Conservation (phyloP, 2,888 invertebrate genomes). For the Heliconius erato region DNA sequence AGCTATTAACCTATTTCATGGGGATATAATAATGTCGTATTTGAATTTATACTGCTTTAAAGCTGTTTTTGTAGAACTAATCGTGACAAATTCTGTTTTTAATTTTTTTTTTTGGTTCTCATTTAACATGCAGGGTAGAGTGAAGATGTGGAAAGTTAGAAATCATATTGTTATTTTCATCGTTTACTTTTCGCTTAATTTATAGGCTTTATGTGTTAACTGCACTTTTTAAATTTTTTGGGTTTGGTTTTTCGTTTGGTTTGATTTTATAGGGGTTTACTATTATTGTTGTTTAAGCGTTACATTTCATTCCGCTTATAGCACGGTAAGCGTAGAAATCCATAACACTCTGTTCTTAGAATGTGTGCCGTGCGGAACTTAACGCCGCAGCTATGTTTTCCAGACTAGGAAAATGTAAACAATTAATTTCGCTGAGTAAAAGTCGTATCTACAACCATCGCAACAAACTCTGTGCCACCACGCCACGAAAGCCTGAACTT, state of each 20-base stretch:
- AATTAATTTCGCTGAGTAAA: neutral
- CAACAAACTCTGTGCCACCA: neutral
- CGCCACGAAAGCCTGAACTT: neutral
- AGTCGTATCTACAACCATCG: neutral
- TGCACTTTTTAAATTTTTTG: too few species aligned
- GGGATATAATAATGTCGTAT: constrained; percentile 26
- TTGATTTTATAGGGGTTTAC: too few species aligned
- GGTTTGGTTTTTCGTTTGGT: too few species aligned
- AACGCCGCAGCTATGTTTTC: neutral
- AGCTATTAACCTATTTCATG: constrained; percentile 39
- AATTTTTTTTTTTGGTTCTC: neutral
- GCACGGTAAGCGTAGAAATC: neutral
- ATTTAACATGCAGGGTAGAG: neutral
- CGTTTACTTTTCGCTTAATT: neutral
- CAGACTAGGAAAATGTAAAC: neutral
- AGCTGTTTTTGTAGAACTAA: constrained; percentile 1
- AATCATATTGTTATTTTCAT: neutral
- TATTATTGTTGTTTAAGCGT: neutral
- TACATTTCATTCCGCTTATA: neutral
- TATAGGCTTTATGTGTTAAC: too few species aligned
- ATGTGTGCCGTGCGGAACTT: neutral
- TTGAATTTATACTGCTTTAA: neutral
- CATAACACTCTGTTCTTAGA: neutral
- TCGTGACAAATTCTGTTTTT: constrained; percentile 4
- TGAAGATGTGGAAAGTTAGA: too few species aligned